These are phyloP conservation scores for Phthorimaea operculella DNA, from an alignment of 1,140 invertebrate genomes.

Conservation along the genomic window DNA sequence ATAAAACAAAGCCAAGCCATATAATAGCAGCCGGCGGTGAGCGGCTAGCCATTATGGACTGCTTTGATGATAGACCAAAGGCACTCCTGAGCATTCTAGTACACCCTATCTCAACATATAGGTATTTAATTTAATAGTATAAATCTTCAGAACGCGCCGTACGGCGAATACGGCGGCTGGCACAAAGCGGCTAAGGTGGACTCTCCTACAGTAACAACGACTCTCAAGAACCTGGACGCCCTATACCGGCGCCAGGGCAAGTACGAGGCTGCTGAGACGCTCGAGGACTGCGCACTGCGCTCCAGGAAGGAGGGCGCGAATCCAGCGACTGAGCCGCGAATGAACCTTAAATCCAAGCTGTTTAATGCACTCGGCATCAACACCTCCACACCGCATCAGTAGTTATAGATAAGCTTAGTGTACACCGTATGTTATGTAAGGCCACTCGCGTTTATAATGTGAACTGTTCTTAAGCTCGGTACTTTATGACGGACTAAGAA, in stretches of 20 bases:
- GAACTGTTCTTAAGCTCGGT: constrained; percentile 23
- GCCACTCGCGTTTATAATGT: constrained; percentile 43
- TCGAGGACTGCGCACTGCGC: too few relatives aligned
- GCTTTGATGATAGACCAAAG: too few relatives aligned
- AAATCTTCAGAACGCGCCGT: constrained; percentile 88
- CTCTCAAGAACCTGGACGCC: too few relatives aligned
- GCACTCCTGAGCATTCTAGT: too few relatives aligned
- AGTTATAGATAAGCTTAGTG: constrained; percentile 33
- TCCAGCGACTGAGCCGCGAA: constrained; percentile 61
- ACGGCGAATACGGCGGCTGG: constrained; percentile 96
- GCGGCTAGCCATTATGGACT: too few relatives aligned
- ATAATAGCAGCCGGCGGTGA: too few relatives aligned
- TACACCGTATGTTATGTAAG: constrained; percentile 24
- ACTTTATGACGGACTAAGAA: background rate
- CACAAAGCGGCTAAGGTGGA: constrained; percentile 97
- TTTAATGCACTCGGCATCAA: constrained; percentile 68
- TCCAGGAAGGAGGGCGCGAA: constrained; percentile 63
- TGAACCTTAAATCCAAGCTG: constrained; percentile 67
- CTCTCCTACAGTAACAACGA: too few relatives aligned
- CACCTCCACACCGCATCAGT: constrained; percentile 59
- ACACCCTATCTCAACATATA: too few relatives aligned
- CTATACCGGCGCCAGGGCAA: too few relatives aligned
- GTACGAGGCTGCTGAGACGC: too few relatives aligned
- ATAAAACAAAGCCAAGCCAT: too few relatives aligned
- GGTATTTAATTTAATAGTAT: too few relatives aligned